A percentile compares a stretch with the other conserved stretches of the same genome.
Evolutionary conservation across 2,888 invertebrate species (phyloP).

Genomic region (Thereva unica): DNA sequence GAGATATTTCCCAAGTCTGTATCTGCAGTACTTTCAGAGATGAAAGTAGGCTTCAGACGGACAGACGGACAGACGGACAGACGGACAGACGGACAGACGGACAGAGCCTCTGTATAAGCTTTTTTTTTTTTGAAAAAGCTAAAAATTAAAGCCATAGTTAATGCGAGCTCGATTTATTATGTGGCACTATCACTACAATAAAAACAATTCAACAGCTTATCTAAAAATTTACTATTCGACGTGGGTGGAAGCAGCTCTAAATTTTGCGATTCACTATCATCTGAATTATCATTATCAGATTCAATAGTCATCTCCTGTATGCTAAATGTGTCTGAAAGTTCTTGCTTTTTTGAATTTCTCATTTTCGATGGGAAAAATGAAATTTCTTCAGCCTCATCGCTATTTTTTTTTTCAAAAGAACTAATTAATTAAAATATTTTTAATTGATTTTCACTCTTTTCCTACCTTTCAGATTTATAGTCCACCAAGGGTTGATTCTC

Average conservation of each 20-base stretch:
- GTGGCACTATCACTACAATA: conserved; percentile 41
- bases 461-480: conserved; percentile 56
- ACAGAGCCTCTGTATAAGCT: no score
- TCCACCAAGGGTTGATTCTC: conserved; percentile 57
- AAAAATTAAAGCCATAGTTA: neutral
- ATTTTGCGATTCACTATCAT: conserved; percentile 56
- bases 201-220: conserved; percentile 46
- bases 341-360: conserved; percentile 48
- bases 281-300: conserved; percentile 55
- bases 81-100: no score
- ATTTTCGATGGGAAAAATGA: conserved; percentile 54
- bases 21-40: no score
- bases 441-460: neutral
- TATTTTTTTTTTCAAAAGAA: neutral
- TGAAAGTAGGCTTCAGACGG: no score
- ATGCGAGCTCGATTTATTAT: conserved; percentile 15
- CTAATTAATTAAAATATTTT: neutral
- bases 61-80: no score
- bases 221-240: conserved; percentile 50
- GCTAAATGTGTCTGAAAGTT: conserved; percentile 57
- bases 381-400: conserved; percentile 56
- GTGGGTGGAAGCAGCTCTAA: conserved; percentile 54
- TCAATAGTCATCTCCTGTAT: conserved; percentile 59
- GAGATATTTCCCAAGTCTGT: no score
- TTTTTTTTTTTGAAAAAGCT: no score